Base-by-base conservation (phyloP, 2,797 vertebrate species). In the Chiroxiphia lanceolata region DNA sequence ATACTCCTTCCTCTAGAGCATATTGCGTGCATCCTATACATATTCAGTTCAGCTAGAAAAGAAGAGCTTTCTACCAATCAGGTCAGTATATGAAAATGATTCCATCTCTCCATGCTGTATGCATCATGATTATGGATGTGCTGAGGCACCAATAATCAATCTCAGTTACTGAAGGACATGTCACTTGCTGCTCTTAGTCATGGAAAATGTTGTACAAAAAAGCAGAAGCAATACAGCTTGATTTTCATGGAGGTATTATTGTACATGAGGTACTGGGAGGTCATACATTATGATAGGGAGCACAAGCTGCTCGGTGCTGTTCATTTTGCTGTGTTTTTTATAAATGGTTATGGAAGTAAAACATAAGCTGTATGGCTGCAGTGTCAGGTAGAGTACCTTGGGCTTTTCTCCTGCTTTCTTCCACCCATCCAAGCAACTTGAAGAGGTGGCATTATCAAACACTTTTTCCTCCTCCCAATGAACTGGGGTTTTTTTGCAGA, bases 101-200 rank as follows among this genome's bases (percentile, higher is more conserved):
- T 93, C 44, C 26, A 12, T 83, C 48, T 95, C 91, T 95, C 67
- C 1, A 1, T 82, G 65, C 79, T 74, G 67, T 18, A 38, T 90
- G 59, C 64, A 77, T 96, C 65, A 54, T 89, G 91, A 90, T 94
- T 95, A 93, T 86, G 72, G 63, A 84, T 90, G 82, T 78, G 83
- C 57, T 78, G 90, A 84, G 78, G 82, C 54, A 90, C 74, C 82
- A 91, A 82, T 95, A 94, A 95, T 94, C 94, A 91, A 91, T 94
- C 92, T 87, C 76, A 93, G 94, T 96, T 97, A 92, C 88, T 71
- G 60, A 68, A 89, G 74, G 77, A 92, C 8, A 3, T 56, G 69
- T 67, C 72, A 57, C 82, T 95, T 83, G 90, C 91, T 93, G 63
- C 65, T 94, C 31, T 75, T 83, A 69, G 75, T 93, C 72, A 92